Base-by-base conservation (phyloP, 2,888 invertebrate genomes). In the Drosophila rubida region DNA sequence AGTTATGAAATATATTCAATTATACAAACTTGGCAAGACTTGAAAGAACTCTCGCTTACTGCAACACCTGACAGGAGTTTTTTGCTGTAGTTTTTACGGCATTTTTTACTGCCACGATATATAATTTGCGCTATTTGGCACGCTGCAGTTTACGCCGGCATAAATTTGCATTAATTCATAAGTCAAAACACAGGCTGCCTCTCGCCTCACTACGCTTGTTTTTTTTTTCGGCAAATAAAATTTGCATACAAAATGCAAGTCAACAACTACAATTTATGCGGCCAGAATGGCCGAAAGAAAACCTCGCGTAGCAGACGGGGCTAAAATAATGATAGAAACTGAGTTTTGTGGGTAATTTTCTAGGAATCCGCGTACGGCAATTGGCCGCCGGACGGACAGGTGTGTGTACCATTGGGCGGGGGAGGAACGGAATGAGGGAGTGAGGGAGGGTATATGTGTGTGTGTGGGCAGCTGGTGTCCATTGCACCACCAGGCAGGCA, bases 141-240 rank as follows among this genome's bases (percentile, higher is more conserved):
- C 55, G 54, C 75, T 70, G 73, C 73, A 72, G 70, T 75, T 80
- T 75, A 62, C 64, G 63, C 39, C 57, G 64, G 75, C 81, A 80
- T 80, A 80, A 81, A 81, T 80, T 80, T 78, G 65, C 78, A 80
- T 79, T 69, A 70, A 74, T 78, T 75, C 75, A 80, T 78, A 78
- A 78, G 69, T 63, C 63, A 59, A 51, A 46, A 16, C 41, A 45
- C 41, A 45, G 48, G 39, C 48, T 37, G 25, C 27, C 51, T 57
- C 53, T 64, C 49, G 27, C 23, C 19, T 11, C 14, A 41, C n/a
- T n/a, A 4, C 27, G 6, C 4, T 39, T 16, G 16, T 27, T 16
- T 39, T 35, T 49, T 25, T 39, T 49, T 59, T 59, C 35, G 23
- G 35, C 63, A 57, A 70, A 59, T 42, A 41, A 64, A 75, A 81